phyloP scores from a whole-genome alignment of 2,113 vertebrate species.

The Centropus bengalensis region DNA sequence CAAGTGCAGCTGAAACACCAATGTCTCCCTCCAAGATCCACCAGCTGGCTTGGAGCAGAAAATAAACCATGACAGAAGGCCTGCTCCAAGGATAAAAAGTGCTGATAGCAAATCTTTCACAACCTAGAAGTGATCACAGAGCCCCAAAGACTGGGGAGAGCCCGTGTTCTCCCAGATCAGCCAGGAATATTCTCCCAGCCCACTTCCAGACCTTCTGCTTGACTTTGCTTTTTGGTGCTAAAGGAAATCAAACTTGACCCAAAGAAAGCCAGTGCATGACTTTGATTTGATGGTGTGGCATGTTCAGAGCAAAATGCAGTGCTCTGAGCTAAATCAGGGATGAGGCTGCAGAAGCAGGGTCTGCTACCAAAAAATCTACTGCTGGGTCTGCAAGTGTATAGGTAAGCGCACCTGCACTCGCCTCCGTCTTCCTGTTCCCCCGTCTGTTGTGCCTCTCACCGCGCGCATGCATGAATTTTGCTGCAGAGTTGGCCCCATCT shows the following conservation, averaged over 20 bases:
- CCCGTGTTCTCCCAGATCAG: not conserved
- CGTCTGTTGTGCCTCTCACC: not conserved
- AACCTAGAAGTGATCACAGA: not conserved
- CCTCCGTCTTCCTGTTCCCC: not conserved
- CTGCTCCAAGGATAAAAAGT: not conserved
- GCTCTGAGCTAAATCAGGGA: not conserved
- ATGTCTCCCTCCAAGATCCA: not conserved
- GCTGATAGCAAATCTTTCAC: not conserved
- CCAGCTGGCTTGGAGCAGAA: slow-evolving; percentile 24
- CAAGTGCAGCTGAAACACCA: not conserved
- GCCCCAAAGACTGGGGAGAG: not conserved
- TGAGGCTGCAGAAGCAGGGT: not conserved
- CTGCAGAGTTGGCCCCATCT: slow-evolving; percentile 20
- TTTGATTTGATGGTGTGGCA: not conserved
- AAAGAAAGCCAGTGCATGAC: not conserved
- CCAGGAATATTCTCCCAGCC: not conserved
- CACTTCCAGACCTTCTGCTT: not conserved
- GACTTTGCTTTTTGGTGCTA: not conserved
- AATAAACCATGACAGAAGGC: slow-evolving; percentile 30
- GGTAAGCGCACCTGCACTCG: not conserved
- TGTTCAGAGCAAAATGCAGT: not conserved
- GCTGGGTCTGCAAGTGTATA: not conserved
- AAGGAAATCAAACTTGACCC: not conserved
- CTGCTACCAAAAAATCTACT: not conserved
- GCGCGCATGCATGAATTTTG: not conserved